Conservation (phyloP, 2,888 invertebrate genomes). For the Polyommatus icarus region DNA sequence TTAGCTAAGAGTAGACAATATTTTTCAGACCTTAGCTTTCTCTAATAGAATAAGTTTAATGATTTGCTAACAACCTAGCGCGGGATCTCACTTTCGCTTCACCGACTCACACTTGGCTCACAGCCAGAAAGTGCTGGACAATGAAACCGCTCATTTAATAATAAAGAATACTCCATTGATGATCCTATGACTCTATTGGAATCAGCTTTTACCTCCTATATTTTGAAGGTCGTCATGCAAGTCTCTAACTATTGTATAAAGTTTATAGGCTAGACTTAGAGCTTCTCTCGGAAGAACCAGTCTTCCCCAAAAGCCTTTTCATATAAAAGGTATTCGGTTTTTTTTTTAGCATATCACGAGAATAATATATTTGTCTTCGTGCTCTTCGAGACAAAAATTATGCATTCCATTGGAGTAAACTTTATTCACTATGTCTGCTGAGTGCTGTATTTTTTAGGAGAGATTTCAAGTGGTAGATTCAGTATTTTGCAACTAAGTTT, state of each 20-base stretch:
- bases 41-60: background rate
- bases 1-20: background rate
- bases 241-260: too few species aligned
- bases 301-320: too few species aligned
- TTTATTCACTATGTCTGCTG: too few species aligned
- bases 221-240: background rate
- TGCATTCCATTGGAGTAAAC: too few species aligned
- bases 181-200: background rate
- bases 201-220: background rate
- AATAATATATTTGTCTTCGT: too few species aligned
- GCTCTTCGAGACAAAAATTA: too few species aligned
- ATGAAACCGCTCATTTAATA: background rate
- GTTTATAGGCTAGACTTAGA: too few species aligned
- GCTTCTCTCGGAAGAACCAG: background rate
- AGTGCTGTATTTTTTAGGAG: too few species aligned
- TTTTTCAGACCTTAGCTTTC: background rate
- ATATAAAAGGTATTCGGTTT: too few species aligned
- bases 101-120: background rate
- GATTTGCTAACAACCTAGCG: background rate
- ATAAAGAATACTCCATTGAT: background rate
- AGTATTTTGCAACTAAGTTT: too few species aligned
- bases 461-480: too few species aligned
- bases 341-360: too few species aligned
- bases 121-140: conserved; percentile 5
- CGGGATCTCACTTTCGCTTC: conserved; percentile 1